Conservation (phyloP, 2,797 vertebrate genomes). For the Acanthornis magna region DNA sequence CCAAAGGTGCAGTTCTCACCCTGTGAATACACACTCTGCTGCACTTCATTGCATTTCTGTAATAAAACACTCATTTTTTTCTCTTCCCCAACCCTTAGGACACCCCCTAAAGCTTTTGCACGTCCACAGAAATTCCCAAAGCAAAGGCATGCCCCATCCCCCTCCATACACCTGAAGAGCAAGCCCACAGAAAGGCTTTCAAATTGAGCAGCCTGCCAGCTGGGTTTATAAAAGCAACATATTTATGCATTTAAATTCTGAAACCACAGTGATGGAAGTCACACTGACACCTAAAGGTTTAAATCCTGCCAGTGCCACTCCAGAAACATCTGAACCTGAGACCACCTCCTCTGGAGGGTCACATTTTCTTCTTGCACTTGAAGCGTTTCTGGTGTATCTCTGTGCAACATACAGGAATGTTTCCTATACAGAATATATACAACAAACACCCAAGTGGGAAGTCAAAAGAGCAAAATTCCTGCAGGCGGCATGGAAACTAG, state of each 20-base stretch:
- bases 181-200: background rate
- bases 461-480: constrained; percentile 50
- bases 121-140: background rate
- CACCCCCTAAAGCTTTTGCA: background rate
- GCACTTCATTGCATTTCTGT: background rate
- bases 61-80: background rate
- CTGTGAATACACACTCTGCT: background rate
- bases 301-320: background rate
- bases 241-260: background rate
- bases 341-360: background rate
- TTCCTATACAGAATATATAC: constrained; percentile 47
- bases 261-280: background rate
- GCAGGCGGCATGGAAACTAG: constrained; percentile 65
- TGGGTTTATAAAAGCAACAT: background rate
- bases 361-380: background rate
- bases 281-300: background rate
- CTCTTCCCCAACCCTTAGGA: background rate
- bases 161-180: background rate
- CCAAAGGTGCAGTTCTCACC: background rate
- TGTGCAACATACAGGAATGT: constrained; percentile 31
- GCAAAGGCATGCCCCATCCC: background rate
- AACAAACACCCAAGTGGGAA: constrained; percentile 63
- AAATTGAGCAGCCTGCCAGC: background rate
- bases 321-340: background rate
- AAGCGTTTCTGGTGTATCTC: background rate